A percentile compares a stretch with the other conserved stretches of the same genome.
These are phyloP conservation scores for Remorina albescens DNA, from an alignment of 2,797 vertebrate genomes.

Conservation along the genomic window DNA sequence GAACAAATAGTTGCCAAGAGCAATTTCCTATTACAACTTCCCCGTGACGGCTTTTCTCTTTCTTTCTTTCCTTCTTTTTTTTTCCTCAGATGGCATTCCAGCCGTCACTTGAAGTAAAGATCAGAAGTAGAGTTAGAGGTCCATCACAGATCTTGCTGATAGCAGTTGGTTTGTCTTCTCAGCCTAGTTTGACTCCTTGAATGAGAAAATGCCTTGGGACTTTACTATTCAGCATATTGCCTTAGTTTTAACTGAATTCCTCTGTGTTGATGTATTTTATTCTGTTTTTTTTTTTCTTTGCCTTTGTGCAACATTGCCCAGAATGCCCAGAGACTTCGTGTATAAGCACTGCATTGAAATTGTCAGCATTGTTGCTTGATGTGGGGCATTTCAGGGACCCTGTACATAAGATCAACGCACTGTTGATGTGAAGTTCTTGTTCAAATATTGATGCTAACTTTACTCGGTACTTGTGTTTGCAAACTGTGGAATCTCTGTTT, in stretches of 20 bases:
- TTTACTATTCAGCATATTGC: slow-evolving; percentile 37
- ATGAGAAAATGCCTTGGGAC: slow-evolving; percentile 59
- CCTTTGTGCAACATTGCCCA: slow-evolving; percentile 32
- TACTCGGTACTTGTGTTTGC: slow-evolving; percentile 53
- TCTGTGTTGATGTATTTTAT: slow-evolving; percentile 29
- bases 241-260: slow-evolving; percentile 31
- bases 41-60: slow-evolving; percentile 87
- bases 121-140: slow-evolving; percentile 83
- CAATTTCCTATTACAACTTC: slow-evolving; percentile 98
- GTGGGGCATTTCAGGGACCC: slow-evolving; percentile 46
- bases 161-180: slow-evolving; percentile 53
- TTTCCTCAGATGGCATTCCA: slow-evolving; percentile 79
- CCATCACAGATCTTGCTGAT: slow-evolving; percentile 79
- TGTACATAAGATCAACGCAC: slow-evolving; percentile 52
- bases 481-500: slow-evolving; percentile 55
- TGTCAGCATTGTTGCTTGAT: slow-evolving; percentile 52
- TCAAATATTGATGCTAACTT: slow-evolving; percentile 76
- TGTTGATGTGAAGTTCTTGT: slow-evolving; percentile 62
- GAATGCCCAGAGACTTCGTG: slow-evolving; percentile 36
- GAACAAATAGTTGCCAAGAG: slow-evolving; percentile 99
- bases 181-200: slow-evolving; percentile 49
- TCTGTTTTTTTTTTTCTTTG: slow-evolving; percentile 28
- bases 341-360: slow-evolving; percentile 29
- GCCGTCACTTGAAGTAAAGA: slow-evolving; percentile 87
- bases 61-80: slow-evolving; percentile 42